Evolutionary conservation across 1,140 invertebrate species (phyloP), one percentile per base, ranked within the genome.

Genomic region (Penaeus vannamei): DNA sequence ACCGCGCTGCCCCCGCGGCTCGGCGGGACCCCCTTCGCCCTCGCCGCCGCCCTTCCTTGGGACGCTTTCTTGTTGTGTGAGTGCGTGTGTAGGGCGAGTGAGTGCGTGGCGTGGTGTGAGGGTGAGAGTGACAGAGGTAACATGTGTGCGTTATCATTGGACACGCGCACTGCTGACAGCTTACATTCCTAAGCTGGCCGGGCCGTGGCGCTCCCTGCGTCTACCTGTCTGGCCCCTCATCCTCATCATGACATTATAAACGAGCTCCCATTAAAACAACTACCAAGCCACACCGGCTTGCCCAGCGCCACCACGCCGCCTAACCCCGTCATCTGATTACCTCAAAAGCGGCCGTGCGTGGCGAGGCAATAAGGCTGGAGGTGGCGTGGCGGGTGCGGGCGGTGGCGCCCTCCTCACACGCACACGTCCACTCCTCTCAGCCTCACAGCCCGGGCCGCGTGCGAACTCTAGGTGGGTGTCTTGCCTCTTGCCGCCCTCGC

Each of bases 251-350:
- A 87, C 90, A 87, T 85, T 90, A 90, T 90, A 90, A 90, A 90
- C 90, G 90, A 90, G 90, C 64, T 87, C 90, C 86, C 90, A 90
- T 90, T 90, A 87, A 90, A 90, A 90, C 90, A 90, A 90, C 90
- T 90, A 90, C 85, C 89, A 90, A 90, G 85, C 89, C 89, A 84
- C 89, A 86, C 86, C 72, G 90, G 85, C 85, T 82, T 87, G 85
- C 85, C 85, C 86, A 77, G 72, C 85, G 66, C 85, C 85, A 72
- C 81, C 85, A 61, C 79, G 85, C 53, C 85, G 46, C 83, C 83
- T 84, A 89, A 80, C 87, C 87, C 79, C 60, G 82, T 20, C 83
- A 72, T 36, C 87, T 79, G 26, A 64, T 81, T 81, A 86, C 32
- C 60, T 26, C n/a, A 32, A 46, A 80, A 85, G 22, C 42, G 84